phyloP scores from a whole-genome alignment of 2,888 invertebrate genomes.

The Emmelina monodactyla region DNA sequence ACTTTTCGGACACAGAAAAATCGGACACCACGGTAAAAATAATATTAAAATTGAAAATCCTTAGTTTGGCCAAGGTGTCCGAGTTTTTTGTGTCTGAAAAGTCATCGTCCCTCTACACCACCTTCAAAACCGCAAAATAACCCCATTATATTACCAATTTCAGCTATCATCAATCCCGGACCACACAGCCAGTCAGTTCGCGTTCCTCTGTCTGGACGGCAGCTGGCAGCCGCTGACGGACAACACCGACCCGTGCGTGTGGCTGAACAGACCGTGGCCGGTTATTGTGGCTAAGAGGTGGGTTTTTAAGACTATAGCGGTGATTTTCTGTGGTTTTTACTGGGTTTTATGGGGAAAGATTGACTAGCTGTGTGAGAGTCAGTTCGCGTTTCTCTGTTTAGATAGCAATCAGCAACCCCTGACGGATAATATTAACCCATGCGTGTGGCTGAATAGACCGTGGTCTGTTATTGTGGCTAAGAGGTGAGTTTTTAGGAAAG shows the following conservation, averaged over 20 bases:
- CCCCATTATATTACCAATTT: too few relatives aligned
- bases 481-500: too few relatives aligned
- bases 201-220: constrained; percentile 80
- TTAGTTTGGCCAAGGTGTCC: too few relatives aligned
- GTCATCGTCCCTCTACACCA: too few relatives aligned
- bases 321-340: too few relatives aligned
- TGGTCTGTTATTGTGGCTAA: constrained; percentile 79
- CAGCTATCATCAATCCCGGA: constrained; percentile 2
- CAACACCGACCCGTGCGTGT: constrained; percentile 71
- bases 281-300: constrained; percentile 74
- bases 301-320: constrained; percentile 4
- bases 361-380: too few relatives aligned
- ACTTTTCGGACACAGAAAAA: too few relatives aligned
- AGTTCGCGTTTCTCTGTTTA: constrained; percentile 79
- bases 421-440: constrained; percentile 64
- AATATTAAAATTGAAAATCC: too few relatives aligned
- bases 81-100: too few relatives aligned
- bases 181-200: constrained; percentile 46
- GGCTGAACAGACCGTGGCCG: constrained; percentile 83
- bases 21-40: too few relatives aligned
- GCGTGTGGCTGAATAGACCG: constrained; percentile 81
- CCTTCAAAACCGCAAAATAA: too few relatives aligned
- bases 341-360: too few relatives aligned
- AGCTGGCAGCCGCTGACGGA: constrained; percentile 65
- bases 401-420: constrained; percentile 74